These are phyloP conservation scores for Heliconius ethilla DNA, from an alignment of 2,888 invertebrate genomes.

Conservation along the genomic window DNA sequence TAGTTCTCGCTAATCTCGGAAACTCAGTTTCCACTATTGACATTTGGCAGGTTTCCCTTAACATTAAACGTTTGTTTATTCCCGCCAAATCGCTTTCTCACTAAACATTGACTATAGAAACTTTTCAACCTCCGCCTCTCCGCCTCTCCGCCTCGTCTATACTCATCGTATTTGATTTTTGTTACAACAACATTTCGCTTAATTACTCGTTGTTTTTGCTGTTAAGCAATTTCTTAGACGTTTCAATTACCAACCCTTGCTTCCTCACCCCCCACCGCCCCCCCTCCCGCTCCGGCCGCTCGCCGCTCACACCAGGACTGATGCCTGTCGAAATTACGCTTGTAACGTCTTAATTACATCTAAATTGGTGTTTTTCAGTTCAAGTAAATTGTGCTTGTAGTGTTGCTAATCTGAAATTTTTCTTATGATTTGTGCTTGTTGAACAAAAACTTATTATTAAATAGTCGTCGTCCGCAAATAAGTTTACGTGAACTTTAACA, in stretches of 20 bases:
- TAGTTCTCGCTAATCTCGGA: no score
- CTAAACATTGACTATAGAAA: neutral
- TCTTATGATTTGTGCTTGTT: no score
- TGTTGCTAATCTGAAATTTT: neutral
- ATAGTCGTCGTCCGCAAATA: no score
- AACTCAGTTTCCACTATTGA: no score
- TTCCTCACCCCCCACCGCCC: neutral
- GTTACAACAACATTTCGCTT: neutral
- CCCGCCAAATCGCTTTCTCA: no score
- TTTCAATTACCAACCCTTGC: conserved; percentile 44
- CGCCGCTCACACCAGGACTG: conserved; percentile 16
- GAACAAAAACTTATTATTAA: no score
- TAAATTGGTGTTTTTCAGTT: conserved; percentile 24
- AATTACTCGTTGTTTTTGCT: conserved; percentile 17
- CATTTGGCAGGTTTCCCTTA: no score
- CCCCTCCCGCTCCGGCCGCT: neutral
- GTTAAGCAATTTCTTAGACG: conserved; percentile 31
- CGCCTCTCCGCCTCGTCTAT: neutral
- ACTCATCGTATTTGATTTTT: conserved; percentile 6
- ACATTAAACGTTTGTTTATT: no score
- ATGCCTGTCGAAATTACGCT: conserved; percentile 28
- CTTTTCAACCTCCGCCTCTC: neutral
- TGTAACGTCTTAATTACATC: conserved; percentile 32
- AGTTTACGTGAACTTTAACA: no score
- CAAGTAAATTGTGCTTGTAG: neutral